Conservation (phyloP, 2,113 vertebrate species). For the Turdus rufiventris region DNA sequence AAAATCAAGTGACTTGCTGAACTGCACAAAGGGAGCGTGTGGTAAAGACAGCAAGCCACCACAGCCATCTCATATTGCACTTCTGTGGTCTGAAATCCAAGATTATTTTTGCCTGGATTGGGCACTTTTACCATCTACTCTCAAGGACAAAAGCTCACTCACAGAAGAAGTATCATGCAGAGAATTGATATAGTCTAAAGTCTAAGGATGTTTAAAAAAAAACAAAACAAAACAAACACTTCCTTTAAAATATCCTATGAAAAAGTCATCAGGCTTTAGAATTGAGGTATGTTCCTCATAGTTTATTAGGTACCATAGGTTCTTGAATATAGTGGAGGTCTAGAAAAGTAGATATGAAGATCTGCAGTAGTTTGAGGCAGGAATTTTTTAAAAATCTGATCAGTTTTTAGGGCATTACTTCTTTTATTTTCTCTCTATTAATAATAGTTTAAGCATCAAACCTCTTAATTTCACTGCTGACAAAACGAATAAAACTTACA, state of each 20-base stretch:
- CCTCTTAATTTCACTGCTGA: background rate
- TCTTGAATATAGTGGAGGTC: background rate
- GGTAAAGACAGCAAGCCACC: background rate
- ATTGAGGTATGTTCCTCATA: background rate
- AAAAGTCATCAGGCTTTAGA: background rate
- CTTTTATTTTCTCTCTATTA: background rate
- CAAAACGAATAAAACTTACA: background rate
- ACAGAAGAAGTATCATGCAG: background rate
- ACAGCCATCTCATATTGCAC: background rate
- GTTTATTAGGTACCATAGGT: background rate
- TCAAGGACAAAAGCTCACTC: slow-evolving; percentile 8
- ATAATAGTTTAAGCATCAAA: background rate
- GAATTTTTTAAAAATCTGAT: background rate
- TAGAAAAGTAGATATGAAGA: background rate
- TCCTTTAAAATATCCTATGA: background rate
- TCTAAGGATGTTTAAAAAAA: background rate
- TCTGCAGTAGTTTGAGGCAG: background rate
- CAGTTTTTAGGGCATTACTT: background rate
- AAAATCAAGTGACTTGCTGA: slow-evolving; percentile 2
- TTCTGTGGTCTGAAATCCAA: background rate
- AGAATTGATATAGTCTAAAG: background rate
- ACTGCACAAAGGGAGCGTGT: background rate
- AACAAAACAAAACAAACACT: background rate
- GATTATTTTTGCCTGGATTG: background rate
- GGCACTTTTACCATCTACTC: background rate